phyloP scores from a whole-genome alignment of 2,888 invertebrate genomes.

The Chorisops tibialis region DNA sequence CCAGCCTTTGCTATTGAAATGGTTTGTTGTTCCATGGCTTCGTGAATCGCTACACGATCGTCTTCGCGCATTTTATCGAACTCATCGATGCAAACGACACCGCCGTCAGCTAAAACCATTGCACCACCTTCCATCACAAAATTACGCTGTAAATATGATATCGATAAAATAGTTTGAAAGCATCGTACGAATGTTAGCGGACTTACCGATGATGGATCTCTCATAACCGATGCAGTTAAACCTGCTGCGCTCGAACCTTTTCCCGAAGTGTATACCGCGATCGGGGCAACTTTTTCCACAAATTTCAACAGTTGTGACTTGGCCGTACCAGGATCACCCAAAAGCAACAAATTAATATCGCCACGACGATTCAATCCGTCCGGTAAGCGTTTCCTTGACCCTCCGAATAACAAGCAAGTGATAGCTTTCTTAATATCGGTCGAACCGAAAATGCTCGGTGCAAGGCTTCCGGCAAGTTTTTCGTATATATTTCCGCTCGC shows the following conservation, averaged over 20 bases:
- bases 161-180: not conserved
- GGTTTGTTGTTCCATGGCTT: constrained; percentile 99
- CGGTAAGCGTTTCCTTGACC: constrained; percentile 81
- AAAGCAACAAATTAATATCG: constrained; percentile 89
- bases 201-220: constrained; percentile 87
- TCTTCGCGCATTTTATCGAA: constrained; percentile 99
- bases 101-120: constrained; percentile 98
- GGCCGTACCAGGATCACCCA: constrained; percentile 99
- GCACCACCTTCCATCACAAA: constrained; percentile 99
- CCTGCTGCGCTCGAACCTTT: constrained; percentile 99
- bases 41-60: constrained; percentile 98
- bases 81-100: constrained; percentile 99
- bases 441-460: constrained; percentile 95
- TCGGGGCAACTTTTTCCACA: constrained; percentile 90
- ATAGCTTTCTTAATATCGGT: constrained; percentile 96
- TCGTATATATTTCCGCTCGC: constrained; percentile 85
- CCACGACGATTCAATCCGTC: constrained; percentile 95
- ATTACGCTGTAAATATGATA: constrained; percentile 64
- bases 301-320: constrained; percentile 97
- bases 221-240: constrained; percentile 92
- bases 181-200: too few species aligned
- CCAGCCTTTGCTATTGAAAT: constrained; percentile 99
- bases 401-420: constrained; percentile 91
- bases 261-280: constrained; percentile 97
- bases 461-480: constrained; percentile 82